These are phyloP conservation scores for Machimus atricapillus DNA, from an alignment of 2,888 invertebrate genomes.

Conservation along the genomic window DNA sequence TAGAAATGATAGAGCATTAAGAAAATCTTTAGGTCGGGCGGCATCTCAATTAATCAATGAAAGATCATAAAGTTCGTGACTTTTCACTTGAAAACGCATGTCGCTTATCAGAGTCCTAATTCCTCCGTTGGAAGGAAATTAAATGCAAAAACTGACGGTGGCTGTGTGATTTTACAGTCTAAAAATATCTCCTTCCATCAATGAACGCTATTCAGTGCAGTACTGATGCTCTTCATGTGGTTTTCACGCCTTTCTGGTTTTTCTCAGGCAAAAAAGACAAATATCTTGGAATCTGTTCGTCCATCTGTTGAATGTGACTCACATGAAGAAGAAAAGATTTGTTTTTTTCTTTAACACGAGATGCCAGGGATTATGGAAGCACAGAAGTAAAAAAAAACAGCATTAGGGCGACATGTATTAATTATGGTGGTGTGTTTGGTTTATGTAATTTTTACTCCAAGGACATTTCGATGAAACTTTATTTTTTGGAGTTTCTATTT, in stretches of 20 bases:
- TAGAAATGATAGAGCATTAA: neutral
- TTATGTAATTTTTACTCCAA: neutral
- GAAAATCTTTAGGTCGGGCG: neutral
- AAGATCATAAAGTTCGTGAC: neutral
- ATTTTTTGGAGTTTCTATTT: neutral
- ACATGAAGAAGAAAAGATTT: neutral
- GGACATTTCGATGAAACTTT: neutral
- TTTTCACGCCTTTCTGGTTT: slow-evolving; percentile 18
- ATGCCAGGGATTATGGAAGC: neutral
- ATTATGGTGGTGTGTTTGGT: neutral
- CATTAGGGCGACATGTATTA: neutral
- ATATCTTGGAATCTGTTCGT: neutral
- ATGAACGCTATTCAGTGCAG: slow-evolving; percentile 9
- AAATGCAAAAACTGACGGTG: neutral
- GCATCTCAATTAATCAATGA: neutral
- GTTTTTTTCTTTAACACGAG: slow-evolving; percentile 19
- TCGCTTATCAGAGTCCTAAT: slow-evolving; percentile 23
- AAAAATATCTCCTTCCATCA: slow-evolving; percentile 17
- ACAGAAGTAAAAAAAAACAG: neutral
- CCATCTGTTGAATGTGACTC: slow-evolving; percentile 10
- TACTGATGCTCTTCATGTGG: slow-evolving; percentile 7
- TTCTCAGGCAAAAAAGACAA: slow-evolving; percentile 3
- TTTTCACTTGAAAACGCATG: neutral
- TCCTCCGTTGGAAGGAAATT: neutral
- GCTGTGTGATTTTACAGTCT: neutral